phyloP scores from a whole-genome alignment of 1,140 invertebrate genomes.

The Tetramorium alpestre region DNA sequence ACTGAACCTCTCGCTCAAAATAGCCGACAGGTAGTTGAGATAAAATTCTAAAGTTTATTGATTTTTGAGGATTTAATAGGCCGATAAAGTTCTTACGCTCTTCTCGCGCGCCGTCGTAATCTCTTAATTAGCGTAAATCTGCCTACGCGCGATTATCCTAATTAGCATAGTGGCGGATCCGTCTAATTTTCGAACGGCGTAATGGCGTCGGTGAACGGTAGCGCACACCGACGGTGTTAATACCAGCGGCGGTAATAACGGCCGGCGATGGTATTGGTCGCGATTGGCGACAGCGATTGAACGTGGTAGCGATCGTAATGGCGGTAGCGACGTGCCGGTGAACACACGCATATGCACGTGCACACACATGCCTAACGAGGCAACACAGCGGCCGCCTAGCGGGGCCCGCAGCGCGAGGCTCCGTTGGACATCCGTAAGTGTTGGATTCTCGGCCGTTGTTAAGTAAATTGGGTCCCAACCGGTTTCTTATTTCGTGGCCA shows the following conservation, averaged over 20 bases:
- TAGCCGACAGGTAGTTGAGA: background rate
- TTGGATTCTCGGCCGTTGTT: conserved; percentile 86
- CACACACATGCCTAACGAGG: conserved; percentile 62
- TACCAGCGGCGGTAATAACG: conserved; percentile 63
- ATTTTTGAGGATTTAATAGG: conserved; percentile 10
- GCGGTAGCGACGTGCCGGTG: conserved; percentile 56
- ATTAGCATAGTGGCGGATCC: conserved; percentile 3
- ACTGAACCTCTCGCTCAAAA: background rate
- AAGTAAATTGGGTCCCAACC: conserved; percentile 86
- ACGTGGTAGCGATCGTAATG: conserved; percentile 64
- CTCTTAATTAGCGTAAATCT: conserved; percentile 31
- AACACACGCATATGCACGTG: conserved; percentile 40
- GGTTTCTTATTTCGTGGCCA: conserved; percentile 86
- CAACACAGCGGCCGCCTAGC: conserved; percentile 9
- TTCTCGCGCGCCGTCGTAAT: background rate
- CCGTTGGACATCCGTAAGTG: conserved; percentile 83
- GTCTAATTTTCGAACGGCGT: conserved; percentile 26
- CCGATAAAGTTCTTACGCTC: background rate
- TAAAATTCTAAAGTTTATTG: background rate
- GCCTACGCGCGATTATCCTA: conserved; percentile 28
- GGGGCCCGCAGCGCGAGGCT: conserved; percentile 36
- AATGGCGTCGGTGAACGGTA: conserved; percentile 45
- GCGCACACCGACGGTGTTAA: conserved; percentile 63
- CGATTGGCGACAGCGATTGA: conserved; percentile 61
- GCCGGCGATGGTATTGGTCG: conserved; percentile 28